phyloP scores from a whole-genome alignment of 92 coral and sea anemone genomes.

The Isaurus tuberculatus region DNA sequence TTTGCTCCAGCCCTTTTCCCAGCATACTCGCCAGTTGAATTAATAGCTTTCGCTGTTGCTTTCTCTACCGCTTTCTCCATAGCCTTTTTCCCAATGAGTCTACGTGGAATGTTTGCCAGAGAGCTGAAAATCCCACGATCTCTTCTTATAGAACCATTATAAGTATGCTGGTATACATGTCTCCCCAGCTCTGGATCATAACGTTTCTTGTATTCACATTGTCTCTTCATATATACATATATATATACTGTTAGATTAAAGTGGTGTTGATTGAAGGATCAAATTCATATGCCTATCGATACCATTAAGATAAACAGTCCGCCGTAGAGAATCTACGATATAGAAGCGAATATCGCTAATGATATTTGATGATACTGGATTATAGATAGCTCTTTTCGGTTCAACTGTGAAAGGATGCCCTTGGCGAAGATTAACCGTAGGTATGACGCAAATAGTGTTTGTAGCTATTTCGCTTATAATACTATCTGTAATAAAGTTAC shows the following conservation, averaged over 20 bases:
- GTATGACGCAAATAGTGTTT: conserved; percentile 24
- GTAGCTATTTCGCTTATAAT: conserved; percentile 17
- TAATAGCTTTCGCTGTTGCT: too few relatives aligned
- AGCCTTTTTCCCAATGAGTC: too few relatives aligned
- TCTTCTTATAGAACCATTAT: neutral
- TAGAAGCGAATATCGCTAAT: conserved; percentile 45
- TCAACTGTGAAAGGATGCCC: conserved; percentile 14
- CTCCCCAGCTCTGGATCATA: conserved; percentile 39
- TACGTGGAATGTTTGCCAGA: neutral
- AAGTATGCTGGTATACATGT: conserved; percentile 36
- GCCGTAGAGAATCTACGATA: conserved; percentile 12
- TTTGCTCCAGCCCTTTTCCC: too few relatives aligned
- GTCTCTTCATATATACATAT: neutral
- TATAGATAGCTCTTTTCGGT: conserved; percentile 12
- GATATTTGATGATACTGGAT: neutral
- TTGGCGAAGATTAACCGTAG: neutral
- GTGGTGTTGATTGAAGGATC: neutral
- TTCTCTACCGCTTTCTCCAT: too few relatives aligned
- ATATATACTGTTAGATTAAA: neutral
- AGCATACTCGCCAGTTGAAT: too few relatives aligned
- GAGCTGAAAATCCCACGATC: conserved; percentile 25
- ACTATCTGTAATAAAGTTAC: conserved; percentile 37
- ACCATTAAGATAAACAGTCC: conserved; percentile 26
- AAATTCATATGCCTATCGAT: conserved; percentile 37
- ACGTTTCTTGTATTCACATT: conserved; percentile 32